Evolutionary conservation across 2,888 invertebrate species (phyloP), one percentile per base, ranked within the genome.

Genomic region (Aethes cnicana): DNA sequence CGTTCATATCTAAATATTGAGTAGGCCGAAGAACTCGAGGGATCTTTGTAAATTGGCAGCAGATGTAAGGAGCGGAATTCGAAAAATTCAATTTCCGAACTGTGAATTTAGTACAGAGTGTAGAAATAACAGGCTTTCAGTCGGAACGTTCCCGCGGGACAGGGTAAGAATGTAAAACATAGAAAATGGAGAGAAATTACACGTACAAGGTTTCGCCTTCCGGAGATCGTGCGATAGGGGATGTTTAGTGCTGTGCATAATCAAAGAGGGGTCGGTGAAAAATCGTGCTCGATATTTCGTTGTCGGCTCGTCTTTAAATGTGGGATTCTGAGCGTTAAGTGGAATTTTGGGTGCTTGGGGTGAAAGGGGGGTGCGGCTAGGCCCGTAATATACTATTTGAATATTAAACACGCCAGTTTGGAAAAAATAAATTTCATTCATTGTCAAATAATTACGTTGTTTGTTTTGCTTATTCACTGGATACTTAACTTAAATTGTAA

Each of bases 81-180:
- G 79, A 83, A 84, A 84, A 86, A 85, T 84, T 85, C 84, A 84
- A 85, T 85, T 84, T 82, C 75, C 82, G 78, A 77, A 81, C 81
- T 77, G 81, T 79, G 77, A 84, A 84, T 84, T 84, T 84, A 81
- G 83, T 74, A 64, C 65, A 72, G 75, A 79, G 79, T 77, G 79
- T 79, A 74, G 81, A 74, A 82, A 84, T 81, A 84, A 81, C 76
- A 72, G 72, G 72, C 69, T 77, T 69, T 71, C 66, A 69, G 74
- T 69, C 60, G 73, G 69, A 76, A 67, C 72, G 68, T 56, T 77
- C 72, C 69, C 75, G 41, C 47, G 76, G 68, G 80, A 74, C 64
- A 64, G 58, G 63, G 64, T 63, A 69, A 66, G 76, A 78, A 81
- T 81, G 80, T 75, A 77, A 80, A 82, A 80, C 77, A 77, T 72